phyloP scores from a whole-genome alignment of 2,888 invertebrate genomes.

The Ypsolopha sequella region DNA sequence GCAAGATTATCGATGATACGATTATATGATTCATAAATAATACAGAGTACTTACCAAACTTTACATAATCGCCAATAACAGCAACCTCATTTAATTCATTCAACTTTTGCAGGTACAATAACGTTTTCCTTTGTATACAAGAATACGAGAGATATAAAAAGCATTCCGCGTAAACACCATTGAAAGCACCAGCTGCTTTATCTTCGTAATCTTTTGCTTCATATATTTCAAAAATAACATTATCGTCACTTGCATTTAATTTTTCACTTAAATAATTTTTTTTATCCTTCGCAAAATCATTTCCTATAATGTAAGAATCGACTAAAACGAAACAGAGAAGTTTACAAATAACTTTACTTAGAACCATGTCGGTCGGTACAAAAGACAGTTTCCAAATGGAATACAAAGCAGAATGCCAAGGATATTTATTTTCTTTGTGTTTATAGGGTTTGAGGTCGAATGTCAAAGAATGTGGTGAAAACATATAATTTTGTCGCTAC shows the following conservation, averaged over 20 bases:
- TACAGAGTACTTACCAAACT: conserved; percentile 48
- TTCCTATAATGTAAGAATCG: conserved; percentile 17
- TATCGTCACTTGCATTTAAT: background rate
- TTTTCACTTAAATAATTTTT: background rate
- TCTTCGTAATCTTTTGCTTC: conserved; percentile 6
- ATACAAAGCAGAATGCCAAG: conserved; percentile 18
- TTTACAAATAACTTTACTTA: conserved; percentile 21
- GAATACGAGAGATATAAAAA: conserved; percentile 65
- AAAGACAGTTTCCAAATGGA: conserved; percentile 34
- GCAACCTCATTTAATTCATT: conserved; percentile 65
- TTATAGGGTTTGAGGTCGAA: conserved; percentile 50
- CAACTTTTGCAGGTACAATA: conserved; percentile 67
- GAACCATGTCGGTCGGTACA: conserved; percentile 26
- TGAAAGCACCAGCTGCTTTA: conserved; percentile 42
- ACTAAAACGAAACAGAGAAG: conserved; percentile 17
- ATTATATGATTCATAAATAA: background rate
- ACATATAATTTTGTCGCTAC: conserved; percentile 30
- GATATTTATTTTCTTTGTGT: conserved; percentile 52
- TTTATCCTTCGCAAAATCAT: background rate
- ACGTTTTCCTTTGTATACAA: conserved; percentile 70
- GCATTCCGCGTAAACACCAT: conserved; percentile 68
- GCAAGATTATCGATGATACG: background rate
- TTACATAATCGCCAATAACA: conserved; percentile 66
- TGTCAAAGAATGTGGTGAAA: conserved; percentile 37
- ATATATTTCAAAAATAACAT: background rate